These are phyloP conservation scores for Nematostella vectensis DNA, from an alignment of 92 coral and sea anemone genomes.

Conservation along the genomic window DNA sequence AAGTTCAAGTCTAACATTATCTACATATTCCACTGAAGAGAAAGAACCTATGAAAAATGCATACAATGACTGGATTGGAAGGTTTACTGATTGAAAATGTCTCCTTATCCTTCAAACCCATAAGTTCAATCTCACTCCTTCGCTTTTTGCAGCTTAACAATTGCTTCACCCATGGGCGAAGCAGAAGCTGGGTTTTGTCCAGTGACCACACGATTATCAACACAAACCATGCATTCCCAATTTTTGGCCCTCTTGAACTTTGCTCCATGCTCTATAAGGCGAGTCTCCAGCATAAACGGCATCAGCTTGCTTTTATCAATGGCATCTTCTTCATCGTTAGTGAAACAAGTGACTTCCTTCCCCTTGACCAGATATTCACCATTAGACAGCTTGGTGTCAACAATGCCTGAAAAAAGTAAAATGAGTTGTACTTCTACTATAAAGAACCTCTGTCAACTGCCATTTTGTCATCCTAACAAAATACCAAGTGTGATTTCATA, in stretches of 20 bases:
- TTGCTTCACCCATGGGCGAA: constrained; percentile 60
- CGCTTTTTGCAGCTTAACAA: constrained; percentile 24
- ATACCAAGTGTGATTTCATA: no score
- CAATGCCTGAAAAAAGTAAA: constrained; percentile 52
- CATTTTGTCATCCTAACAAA: no score
- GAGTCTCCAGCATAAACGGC: constrained; percentile 89
- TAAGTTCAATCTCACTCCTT: no score
- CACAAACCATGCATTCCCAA: constrained; percentile 49
- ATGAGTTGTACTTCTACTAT: no score
- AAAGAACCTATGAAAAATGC: no score
- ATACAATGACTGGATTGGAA: no score
- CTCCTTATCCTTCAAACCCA: no score
- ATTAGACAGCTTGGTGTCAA: constrained; percentile 81
- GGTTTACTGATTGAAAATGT: no score
- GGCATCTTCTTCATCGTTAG: constrained; percentile 61
- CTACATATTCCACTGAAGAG: no score
- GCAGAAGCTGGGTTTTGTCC: constrained; percentile 98
- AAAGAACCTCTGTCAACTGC: no score
- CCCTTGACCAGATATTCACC: constrained; percentile 86
- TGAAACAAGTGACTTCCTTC: constrained; percentile 74
- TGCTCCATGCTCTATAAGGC: constrained; percentile 72
- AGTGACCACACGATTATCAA: constrained; percentile 51
- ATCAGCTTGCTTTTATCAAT: constrained; percentile 46
- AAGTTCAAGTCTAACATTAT: no score
- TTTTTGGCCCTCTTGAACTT: constrained; percentile 29